Percentiles rank a stretch among this genome's conserved stretches.
Conservation (phyloP, 2,888 invertebrate species). For the Drosophila helvetica region DNA sequence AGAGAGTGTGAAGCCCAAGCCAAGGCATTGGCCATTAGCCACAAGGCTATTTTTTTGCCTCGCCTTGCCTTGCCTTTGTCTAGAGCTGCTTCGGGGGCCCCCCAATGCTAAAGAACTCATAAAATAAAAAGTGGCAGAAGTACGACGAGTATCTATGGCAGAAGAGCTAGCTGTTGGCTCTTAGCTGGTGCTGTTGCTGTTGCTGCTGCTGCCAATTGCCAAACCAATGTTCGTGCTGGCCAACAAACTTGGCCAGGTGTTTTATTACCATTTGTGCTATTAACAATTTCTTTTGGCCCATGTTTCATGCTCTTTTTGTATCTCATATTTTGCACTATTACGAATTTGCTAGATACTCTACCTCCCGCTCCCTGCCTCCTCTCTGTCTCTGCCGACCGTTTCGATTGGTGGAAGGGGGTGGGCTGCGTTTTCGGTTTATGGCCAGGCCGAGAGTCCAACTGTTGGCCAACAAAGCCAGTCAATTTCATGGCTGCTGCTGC, state of each 20-base stretch:
- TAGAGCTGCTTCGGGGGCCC: conserved; percentile 46
- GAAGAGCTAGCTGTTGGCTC: conserved; percentile 34
- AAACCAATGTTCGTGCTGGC: conserved; percentile 64
- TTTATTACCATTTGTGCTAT: conserved; percentile 68
- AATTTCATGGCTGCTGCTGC: conserved; percentile 67
- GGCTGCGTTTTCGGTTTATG: conserved; percentile 38
- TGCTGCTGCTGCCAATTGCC: conserved; percentile 48
- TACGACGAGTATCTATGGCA: conserved; percentile 41
- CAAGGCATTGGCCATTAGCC: conserved; percentile 55
- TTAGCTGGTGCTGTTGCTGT: conserved; percentile 31
- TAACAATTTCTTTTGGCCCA: conserved; percentile 76
- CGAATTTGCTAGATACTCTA: conserved; percentile 50
- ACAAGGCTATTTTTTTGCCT: conserved; percentile 46
- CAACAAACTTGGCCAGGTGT: conserved; percentile 73
- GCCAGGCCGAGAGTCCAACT: conserved; percentile 28
- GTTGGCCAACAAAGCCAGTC: conserved; percentile 74
- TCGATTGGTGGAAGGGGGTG: conserved; percentile 32
- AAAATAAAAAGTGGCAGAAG: conserved; percentile 48
- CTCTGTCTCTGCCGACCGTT: conserved; percentile 15
- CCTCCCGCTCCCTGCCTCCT: conserved; percentile 15
- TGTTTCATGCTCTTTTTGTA: conserved; percentile 33
- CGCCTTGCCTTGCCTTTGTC: conserved; percentile 41
- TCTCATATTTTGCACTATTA: conserved; percentile 62
- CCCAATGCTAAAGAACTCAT: conserved; percentile 75
- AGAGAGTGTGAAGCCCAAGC: conserved; percentile 1